Percentiles rank a stretch among this genome's conserved stretches.
Conservation (phyloP, 2,113 vertebrate genomes). For the Micronycteris hirsuta region DNA sequence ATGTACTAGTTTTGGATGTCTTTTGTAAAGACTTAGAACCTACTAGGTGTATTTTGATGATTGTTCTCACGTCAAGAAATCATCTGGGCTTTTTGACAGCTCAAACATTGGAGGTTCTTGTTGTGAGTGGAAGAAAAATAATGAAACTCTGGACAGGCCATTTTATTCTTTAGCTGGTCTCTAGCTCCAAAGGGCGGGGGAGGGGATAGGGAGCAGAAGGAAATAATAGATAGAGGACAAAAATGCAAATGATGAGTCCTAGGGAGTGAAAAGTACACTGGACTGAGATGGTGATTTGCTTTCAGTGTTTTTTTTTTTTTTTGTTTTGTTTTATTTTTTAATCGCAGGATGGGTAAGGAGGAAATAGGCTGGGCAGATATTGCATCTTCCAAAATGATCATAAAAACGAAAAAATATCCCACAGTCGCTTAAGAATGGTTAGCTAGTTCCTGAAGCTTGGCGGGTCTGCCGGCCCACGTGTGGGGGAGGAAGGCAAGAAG, state of each 20-base stretch:
- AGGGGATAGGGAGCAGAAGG: background rate
- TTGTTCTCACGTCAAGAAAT: slow-evolving; percentile 46
- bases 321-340: background rate
- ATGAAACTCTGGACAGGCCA: background rate
- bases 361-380: background rate
- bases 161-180: background rate
- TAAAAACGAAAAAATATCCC: background rate
- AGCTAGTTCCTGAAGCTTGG: background rate
- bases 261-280: background rate
- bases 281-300: accelerated
- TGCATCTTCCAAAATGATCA: background rate
- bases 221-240: background rate
- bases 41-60: slow-evolving; percentile 51
- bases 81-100: background rate
- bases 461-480: accelerated
- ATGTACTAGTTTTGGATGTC: background rate
- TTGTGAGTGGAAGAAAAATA: background rate
- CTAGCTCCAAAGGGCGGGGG: background rate
- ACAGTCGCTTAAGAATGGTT: too few species aligned
- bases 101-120: slow-evolving; percentile 41
- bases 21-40: slow-evolving; percentile 48
- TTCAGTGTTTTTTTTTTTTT: background rate
- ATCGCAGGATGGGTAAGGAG: background rate
- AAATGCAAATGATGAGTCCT: background rate
- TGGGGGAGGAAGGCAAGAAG: too few species aligned